phyloP scores from a whole-genome alignment of 35 echinoderm and acorn worm species.

The Stichopus chloronotus region DNA sequence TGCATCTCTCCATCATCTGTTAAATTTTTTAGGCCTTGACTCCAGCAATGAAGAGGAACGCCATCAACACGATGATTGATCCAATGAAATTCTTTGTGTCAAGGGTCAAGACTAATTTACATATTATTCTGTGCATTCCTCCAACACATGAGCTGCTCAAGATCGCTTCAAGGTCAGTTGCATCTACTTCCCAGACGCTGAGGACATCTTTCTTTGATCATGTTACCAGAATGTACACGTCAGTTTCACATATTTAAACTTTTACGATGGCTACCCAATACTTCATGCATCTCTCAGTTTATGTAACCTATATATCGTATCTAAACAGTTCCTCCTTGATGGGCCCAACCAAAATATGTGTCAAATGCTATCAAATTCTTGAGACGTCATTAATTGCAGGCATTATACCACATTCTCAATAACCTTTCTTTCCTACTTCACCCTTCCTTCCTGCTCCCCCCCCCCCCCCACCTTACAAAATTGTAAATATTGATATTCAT shows the following conservation, averaged over 20 bases:
- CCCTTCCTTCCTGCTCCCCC: no score
- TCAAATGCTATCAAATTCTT: no score
- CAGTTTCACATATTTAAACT: neutral
- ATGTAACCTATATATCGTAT: neutral
- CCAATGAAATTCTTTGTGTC: slow-evolving; percentile 99
- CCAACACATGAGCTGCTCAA: slow-evolving; percentile 77
- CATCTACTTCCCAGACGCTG: neutral
- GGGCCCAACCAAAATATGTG: no score
- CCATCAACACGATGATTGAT: slow-evolving; percentile 79
- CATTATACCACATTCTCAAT: no score
- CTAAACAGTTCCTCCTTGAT: no score
- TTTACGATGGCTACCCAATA: neutral
- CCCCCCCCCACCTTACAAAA: no score
- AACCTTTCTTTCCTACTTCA: no score
- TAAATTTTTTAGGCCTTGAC: slow-evolving; percentile 65
- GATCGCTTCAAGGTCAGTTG: slow-evolving; percentile 84
- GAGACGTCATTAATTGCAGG: no score
- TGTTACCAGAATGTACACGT: neutral
- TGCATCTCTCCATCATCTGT: neutral
- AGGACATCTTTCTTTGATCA: neutral
- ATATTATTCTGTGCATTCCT: slow-evolving; percentile 95
- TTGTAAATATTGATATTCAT: no score
- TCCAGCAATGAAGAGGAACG: slow-evolving; percentile 92
- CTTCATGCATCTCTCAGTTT: neutral
- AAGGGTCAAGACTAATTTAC: slow-evolving; percentile 92